Evolutionary conservation across 1,140 invertebrate species (phyloP).

Genomic region (Camponotus pennsylvanicus): DNA sequence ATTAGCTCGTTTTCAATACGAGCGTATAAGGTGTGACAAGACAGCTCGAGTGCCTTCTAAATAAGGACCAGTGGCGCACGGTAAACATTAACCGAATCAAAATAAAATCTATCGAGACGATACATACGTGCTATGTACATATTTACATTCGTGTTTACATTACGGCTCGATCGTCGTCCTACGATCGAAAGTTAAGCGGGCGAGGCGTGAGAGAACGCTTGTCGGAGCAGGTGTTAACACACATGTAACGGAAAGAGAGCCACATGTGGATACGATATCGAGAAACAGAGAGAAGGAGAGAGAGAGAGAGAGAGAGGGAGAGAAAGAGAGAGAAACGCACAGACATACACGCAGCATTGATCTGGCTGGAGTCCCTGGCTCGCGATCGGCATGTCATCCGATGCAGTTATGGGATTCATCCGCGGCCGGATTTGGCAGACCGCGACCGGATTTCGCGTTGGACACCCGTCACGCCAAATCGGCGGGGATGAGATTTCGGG

Average conservation of each 20-base stretch:
- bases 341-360: slow-evolving; percentile 13
- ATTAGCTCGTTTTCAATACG: background rate
- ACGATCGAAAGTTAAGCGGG: slow-evolving; percentile 16
- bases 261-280: background rate
- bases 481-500: slow-evolving; percentile 2
- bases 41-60: background rate
- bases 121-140: background rate
- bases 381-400: slow-evolving; percentile 43
- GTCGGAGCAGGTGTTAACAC: slow-evolving; percentile 32
- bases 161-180: slow-evolving; percentile 28
- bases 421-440: slow-evolving; percentile 54
- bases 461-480: slow-evolving; percentile 26
- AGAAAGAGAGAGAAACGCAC: background rate
- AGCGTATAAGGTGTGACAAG: too few species aligned
- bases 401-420: slow-evolving; percentile 60
- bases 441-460: slow-evolving; percentile 57
- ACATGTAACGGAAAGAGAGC: slow-evolving; percentile 17
- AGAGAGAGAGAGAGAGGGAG: background rate
- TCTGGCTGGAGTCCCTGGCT: slow-evolving; percentile 55
- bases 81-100: slow-evolving; percentile 27
- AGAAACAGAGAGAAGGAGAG: background rate
- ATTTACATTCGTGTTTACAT: slow-evolving; percentile 21
- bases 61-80: background rate
- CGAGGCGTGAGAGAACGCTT: background rate
- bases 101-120: slow-evolving; percentile 3